phyloP scores from a whole-genome alignment of 2,113 vertebrate species.

The Hystrix brachyura region DNA sequence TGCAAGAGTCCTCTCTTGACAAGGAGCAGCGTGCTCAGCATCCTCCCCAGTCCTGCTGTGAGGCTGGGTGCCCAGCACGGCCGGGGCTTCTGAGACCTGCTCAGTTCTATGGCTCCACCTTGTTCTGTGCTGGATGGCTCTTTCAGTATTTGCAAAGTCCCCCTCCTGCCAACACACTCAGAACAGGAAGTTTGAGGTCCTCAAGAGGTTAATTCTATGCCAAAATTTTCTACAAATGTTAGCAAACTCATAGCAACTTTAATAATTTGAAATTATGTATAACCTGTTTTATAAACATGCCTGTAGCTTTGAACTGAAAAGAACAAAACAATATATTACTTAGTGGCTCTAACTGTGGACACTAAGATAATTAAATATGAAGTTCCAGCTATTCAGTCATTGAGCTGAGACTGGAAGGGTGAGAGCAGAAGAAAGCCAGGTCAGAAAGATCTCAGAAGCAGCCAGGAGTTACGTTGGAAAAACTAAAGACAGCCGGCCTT shows the following conservation, averaged over 20 bases:
- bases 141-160: neutral
- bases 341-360: neutral
- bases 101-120: neutral
- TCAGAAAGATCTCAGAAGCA: neutral
- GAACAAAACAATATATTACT: neutral
- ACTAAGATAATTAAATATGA: neutral
- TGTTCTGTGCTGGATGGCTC: neutral
- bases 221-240: neutral
- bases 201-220: neutral
- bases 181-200: neutral
- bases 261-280: neutral
- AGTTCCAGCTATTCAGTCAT: neutral
- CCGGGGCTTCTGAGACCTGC: neutral
- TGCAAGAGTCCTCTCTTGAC: neutral
- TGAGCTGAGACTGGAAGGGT: neutral
- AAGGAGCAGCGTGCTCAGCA: neutral
- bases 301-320: neutral
- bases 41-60: neutral
- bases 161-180: neutral
- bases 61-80: neutral
- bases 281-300: neutral
- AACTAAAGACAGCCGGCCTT: neutral
- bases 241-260: neutral
- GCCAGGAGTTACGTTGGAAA: neutral
- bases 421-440: neutral